phyloP scores from a whole-genome alignment of 2,888 invertebrate species.

The Sturmia bella region DNA sequence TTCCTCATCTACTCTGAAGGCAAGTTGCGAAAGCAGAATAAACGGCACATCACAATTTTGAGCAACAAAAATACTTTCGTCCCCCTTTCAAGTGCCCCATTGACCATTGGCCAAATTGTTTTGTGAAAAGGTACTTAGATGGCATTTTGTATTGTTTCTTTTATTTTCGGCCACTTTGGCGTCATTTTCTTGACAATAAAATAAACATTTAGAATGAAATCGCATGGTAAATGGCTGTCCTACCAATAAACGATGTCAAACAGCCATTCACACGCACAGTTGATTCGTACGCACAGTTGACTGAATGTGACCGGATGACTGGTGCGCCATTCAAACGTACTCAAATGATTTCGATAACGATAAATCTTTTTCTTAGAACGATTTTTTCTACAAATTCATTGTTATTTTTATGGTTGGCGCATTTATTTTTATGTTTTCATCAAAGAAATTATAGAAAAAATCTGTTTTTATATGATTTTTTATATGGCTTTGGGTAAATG shows the following conservation, averaged over 20 bases:
- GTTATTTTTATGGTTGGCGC: constrained; percentile 76
- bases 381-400: constrained; percentile 58
- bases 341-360: constrained; percentile 61
- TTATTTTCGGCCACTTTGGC: constrained; percentile 80
- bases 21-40: constrained; percentile 33
- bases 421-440: constrained; percentile 78
- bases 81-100: constrained; percentile 45
- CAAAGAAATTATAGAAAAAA: constrained; percentile 45
- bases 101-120: constrained; percentile 68
- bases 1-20: constrained; percentile 7
- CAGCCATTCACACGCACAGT: constrained; percentile 19
- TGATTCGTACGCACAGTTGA: constrained; percentile 27
- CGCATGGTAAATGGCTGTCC: constrained; percentile 77
- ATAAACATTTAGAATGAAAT: constrained; percentile 80
- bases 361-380: constrained; percentile 34
- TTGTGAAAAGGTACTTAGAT: constrained; percentile 62
- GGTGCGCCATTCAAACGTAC: constrained; percentile 48
- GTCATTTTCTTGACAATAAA: constrained; percentile 81
- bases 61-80: constrained; percentile 38
- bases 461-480: constrained; percentile 8
- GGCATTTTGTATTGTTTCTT: constrained; percentile 59
- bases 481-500: constrained; percentile 56
- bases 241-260: constrained; percentile 25
- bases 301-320: neutral
- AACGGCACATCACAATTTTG: constrained; percentile 43